These are phyloP conservation scores for Anolis sagrei DNA, from an alignment of 2,113 vertebrate genomes.

Conservation along the genomic window DNA sequence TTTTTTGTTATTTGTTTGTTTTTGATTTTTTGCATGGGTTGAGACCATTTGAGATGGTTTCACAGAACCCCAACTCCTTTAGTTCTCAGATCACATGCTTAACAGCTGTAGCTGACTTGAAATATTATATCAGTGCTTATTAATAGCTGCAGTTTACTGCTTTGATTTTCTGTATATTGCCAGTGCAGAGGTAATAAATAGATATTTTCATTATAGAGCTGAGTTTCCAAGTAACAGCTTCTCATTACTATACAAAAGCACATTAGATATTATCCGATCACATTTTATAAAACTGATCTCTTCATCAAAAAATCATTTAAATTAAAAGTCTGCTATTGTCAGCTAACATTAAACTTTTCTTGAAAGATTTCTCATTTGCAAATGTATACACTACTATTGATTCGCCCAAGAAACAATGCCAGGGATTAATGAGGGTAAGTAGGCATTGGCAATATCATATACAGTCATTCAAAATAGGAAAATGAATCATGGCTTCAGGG, in stretches of 20 bases:
- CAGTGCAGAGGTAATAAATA: neutral
- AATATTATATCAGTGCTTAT: constrained; percentile 30
- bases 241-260: constrained; percentile 3
- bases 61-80: neutral
- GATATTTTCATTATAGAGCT: constrained; percentile 23
- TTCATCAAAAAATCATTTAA: constrained; percentile 15
- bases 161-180: constrained; percentile 32
- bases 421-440: constrained; percentile 18
- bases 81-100: constrained; percentile 33
- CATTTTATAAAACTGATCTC: neutral
- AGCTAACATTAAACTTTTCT: constrained; percentile 22
- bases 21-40: neutral
- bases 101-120: constrained; percentile 36
- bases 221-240: neutral
- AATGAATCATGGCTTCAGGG: neutral
- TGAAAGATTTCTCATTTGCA: neutral
- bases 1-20: no score
- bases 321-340: constrained; percentile 1
- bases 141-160: constrained; percentile 44
- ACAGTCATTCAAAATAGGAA: neutral
- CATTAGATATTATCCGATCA: neutral
- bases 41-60: neutral
- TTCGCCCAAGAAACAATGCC: neutral
- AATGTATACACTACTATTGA: constrained; percentile 7
- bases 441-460: neutral